Conservation (phyloP, 1,140 invertebrate species). For the Teleogryllus occipitalis region DNA sequence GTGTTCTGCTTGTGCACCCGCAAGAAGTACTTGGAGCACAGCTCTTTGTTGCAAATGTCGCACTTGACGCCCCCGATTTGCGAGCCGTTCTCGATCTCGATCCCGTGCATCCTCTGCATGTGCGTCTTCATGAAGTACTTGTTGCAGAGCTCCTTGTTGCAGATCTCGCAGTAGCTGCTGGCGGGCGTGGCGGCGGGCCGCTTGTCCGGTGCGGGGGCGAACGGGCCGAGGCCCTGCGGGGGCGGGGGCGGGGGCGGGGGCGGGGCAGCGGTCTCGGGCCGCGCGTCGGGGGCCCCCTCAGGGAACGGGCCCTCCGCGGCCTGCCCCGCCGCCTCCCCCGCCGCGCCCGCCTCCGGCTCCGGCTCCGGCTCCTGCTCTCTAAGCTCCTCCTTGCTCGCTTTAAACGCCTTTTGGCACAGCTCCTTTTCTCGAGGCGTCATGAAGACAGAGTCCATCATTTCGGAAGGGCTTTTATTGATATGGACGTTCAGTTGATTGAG, state of each 20-base stretch:
- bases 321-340: no score
- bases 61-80: conserved; percentile 88
- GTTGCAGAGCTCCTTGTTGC: conserved; percentile 98
- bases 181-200: conserved; percentile 48
- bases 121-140: conserved; percentile 99
- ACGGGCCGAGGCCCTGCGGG: neutral
- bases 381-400: neutral
- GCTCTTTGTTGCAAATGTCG: conserved; percentile 94
- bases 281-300: no score
- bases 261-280: no score
- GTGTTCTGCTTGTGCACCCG: conserved; percentile 96
- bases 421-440: neutral
- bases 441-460: neutral
- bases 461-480: neutral
- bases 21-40: conserved; percentile 96
- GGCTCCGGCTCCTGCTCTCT: no score
- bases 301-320: no score
- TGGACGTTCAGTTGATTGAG: conserved; percentile 62
- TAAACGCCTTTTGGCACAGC: no score
- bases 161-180: conserved; percentile 95
- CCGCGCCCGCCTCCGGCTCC: no score
- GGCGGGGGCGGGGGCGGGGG: no score
- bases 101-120: conserved; percentile 98
- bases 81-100: conserved; percentile 85
- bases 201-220: conserved; percentile 12